Evolutionary conservation across 1,140 invertebrate genomes (phyloP).

Genomic region (Leptestheria dahalacensis): DNA sequence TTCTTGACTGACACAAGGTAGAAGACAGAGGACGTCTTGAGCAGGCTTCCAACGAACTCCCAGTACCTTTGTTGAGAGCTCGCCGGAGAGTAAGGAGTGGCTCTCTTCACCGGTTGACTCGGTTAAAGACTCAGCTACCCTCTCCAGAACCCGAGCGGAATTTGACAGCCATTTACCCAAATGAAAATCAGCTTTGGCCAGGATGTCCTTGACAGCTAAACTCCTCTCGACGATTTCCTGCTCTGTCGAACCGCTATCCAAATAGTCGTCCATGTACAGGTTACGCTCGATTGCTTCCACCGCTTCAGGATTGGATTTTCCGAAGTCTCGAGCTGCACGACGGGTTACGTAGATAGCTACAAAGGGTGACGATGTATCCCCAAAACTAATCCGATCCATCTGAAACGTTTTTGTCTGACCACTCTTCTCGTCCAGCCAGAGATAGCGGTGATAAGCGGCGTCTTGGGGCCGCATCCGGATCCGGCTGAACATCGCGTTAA

Average conservation of each 20-base stretch:
- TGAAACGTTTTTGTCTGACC: not conserved
- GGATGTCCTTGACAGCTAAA: not conserved
- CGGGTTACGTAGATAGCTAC: not conserved
- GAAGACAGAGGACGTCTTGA: not conserved
- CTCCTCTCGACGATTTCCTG: not conserved
- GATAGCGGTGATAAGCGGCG: conserved; percentile 9
- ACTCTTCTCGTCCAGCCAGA: conserved; percentile 3
- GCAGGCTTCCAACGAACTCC: not conserved
- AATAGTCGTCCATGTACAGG: conserved; percentile 18
- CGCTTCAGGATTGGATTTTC: not conserved
- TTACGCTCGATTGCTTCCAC: conserved; percentile 9
- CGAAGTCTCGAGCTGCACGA: not conserved
- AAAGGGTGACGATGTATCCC: conserved; percentile 17
- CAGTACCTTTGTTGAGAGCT: not conserved
- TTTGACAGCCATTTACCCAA: not conserved
- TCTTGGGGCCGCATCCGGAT: conserved; percentile 3
- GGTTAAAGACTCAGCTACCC: not conserved
- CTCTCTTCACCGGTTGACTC: not conserved
- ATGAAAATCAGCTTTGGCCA: not conserved
- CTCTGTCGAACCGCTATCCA: not conserved
- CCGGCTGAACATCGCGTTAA: conserved; percentile 3
- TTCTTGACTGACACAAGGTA: not conserved
- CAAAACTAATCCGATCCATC: conserved; percentile 14
- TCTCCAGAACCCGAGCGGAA: not conserved
- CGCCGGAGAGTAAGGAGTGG: not conserved